Percentiles rank a stretch among this genome's conserved stretches.
Evolutionary conservation across 2,888 invertebrate species (phyloP).

Genomic region (Tetrapedia diversipes): DNA sequence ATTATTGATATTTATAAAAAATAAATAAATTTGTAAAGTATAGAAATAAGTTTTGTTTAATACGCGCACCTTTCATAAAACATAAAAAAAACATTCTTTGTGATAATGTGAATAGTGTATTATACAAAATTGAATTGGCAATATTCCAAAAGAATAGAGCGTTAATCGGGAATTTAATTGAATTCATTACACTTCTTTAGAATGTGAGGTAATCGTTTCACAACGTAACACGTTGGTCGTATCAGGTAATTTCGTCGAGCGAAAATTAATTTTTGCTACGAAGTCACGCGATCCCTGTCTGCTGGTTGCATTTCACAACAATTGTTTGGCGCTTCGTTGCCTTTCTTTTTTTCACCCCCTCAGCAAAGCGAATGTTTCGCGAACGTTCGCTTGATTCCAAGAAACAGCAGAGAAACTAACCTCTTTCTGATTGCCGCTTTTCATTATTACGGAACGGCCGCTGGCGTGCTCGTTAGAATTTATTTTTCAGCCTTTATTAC

Average conservation of each 20-base stretch:
- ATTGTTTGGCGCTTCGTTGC: background rate
- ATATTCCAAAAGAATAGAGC: too few relatives aligned
- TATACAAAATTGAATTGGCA: too few relatives aligned
- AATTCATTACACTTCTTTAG: conserved; percentile 49
- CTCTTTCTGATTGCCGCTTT: background rate
- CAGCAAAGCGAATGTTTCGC: background rate
- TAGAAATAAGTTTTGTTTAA: too few relatives aligned
- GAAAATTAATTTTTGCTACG: conserved; percentile 24
- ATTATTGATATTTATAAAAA: too few relatives aligned
- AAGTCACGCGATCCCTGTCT: conserved; percentile 11
- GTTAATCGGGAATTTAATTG: too few relatives aligned
- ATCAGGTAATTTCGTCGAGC: conserved; percentile 51
- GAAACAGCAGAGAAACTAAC: background rate
- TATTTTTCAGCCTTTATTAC: conserved; percentile 1
- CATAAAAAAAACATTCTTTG: too few relatives aligned
- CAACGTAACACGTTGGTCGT: conserved; percentile 68
- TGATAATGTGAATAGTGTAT: too few relatives aligned
- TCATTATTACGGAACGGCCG: background rate
- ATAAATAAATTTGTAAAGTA: too few relatives aligned
- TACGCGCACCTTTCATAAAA: too few relatives aligned
- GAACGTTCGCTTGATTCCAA: background rate
- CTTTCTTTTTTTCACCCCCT: background rate
- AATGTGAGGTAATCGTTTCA: conserved; percentile 67
- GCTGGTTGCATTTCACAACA: background rate
- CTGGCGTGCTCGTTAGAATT: background rate